These are phyloP conservation scores for Dryocosmus kuriphilus DNA, from an alignment of 2,888 invertebrate genomes.

Conservation along the genomic window DNA sequence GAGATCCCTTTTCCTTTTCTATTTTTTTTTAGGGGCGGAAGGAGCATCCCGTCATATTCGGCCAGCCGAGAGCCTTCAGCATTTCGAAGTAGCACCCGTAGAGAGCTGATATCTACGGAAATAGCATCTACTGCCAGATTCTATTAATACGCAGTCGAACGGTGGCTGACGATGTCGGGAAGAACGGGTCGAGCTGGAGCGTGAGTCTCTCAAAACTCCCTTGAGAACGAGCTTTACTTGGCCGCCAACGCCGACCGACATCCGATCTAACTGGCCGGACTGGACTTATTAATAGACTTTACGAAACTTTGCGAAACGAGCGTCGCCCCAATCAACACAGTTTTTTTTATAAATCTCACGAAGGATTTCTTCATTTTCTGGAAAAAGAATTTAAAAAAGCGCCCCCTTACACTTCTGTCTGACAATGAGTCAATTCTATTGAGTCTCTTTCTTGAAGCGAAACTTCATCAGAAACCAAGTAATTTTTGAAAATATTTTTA, in stretches of 20 bases:
- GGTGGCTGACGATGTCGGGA: constrained; percentile 54
- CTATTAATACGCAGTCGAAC: constrained; percentile 71
- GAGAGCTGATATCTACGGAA: constrained; percentile 71
- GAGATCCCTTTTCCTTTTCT: not conserved
- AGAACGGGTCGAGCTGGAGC: constrained; percentile 65
- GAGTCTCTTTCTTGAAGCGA: too few relatives aligned
- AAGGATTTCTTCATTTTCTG: constrained; percentile 10
- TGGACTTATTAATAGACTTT: constrained; percentile 74
- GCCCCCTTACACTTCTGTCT: too few relatives aligned
- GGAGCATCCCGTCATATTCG: constrained; percentile 22
- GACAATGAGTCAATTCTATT: too few relatives aligned
- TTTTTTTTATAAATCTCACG: constrained; percentile 52
- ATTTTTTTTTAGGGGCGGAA: not conserved
- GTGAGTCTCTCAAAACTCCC: constrained; percentile 53
- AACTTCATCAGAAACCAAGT: not conserved
- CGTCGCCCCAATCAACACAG: constrained; percentile 54
- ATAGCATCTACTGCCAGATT: constrained; percentile 73
- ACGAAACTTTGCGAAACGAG: constrained; percentile 72
- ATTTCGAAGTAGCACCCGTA: constrained; percentile 51
- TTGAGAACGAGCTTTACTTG: constrained; percentile 76
- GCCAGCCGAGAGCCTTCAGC: constrained; percentile 49
- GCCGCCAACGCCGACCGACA: constrained; percentile 76
- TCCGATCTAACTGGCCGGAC: constrained; percentile 74
- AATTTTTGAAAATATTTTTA: not conserved
- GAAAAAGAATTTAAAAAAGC: too few relatives aligned